Evolutionary conservation across 2,113 vertebrate species (phyloP).

Genomic region (Lathamus discolor): DNA sequence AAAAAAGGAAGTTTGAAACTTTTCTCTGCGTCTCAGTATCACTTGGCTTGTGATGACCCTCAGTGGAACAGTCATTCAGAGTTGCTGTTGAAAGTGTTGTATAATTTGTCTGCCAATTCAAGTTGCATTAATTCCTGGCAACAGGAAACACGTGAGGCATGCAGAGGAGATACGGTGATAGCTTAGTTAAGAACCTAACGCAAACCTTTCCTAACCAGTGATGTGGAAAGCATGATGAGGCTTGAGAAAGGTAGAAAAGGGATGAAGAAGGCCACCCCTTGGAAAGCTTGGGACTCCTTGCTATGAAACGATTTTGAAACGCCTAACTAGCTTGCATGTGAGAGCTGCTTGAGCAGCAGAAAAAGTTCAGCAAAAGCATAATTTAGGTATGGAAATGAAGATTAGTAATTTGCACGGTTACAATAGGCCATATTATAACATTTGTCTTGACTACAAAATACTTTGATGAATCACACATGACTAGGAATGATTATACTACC

Average conservation of each 20-base stretch:
- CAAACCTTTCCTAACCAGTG: not conserved
- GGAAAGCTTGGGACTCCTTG: not conserved
- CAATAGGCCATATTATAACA: slow-evolving; percentile 54
- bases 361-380: slow-evolving; percentile 9
- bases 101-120: not conserved
- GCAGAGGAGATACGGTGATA: not conserved
- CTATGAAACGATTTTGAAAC: not conserved
- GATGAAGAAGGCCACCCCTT: not conserved
- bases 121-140: not conserved
- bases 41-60: not conserved
- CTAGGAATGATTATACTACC: slow-evolving; percentile 58
- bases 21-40: not conserved
- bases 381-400: slow-evolving; percentile 64
- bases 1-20: not conserved
- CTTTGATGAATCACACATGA: slow-evolving; percentile 63
- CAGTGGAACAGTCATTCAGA: not conserved
- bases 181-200: not conserved
- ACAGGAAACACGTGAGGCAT: not conserved
- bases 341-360: slow-evolving; percentile 56
- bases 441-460: slow-evolving; percentile 65
- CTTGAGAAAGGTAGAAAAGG: not conserved
- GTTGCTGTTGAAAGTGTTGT: not conserved
- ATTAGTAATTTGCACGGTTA: slow-evolving; percentile 55
- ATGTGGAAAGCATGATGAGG: not conserved
- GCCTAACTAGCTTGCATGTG: not conserved